These are phyloP conservation scores for Drosophila stalkeri DNA, from an alignment of 2,888 invertebrate genomes.

Conservation along the genomic window DNA sequence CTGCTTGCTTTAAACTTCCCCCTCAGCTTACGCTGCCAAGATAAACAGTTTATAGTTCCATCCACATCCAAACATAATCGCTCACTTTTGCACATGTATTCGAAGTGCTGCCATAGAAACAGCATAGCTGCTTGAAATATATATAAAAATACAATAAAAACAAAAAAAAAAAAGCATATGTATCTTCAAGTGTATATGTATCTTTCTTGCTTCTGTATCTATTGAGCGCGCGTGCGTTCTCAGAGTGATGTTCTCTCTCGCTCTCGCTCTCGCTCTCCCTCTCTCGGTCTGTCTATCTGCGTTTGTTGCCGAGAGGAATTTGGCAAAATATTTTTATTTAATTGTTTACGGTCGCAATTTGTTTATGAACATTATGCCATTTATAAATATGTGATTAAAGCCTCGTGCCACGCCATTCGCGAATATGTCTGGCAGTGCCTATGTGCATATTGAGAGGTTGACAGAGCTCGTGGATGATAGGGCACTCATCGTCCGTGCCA, in stretches of 20 bases:
- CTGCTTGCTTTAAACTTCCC: not conserved
- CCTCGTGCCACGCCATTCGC: slow-evolving; percentile 6
- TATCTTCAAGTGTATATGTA: slow-evolving; percentile 53
- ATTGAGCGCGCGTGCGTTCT: slow-evolving; percentile 69
- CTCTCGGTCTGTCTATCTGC: not conserved
- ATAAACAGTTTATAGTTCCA: slow-evolving; percentile 21
- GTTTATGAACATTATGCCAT: slow-evolving; percentile 46
- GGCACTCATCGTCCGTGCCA: slow-evolving; percentile 21
- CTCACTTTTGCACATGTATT: not conserved
- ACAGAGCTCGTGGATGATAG: slow-evolving; percentile 13
- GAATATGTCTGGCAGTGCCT: not conserved
- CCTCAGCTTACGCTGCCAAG: slow-evolving; percentile 15
- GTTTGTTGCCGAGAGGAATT: slow-evolving; percentile 17
- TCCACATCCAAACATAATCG: slow-evolving; percentile 7
- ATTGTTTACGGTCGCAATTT: slow-evolving; percentile 49
- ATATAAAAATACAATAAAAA: slow-evolving; percentile 22
- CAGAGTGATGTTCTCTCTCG: slow-evolving; percentile 13
- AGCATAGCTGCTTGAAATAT: slow-evolving; percentile 36
- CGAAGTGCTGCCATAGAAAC: slow-evolving; percentile 27
- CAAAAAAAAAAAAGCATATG: slow-evolving; percentile 35
- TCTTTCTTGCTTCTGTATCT: slow-evolving; percentile 51
- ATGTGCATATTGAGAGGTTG: not conserved
- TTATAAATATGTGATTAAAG: slow-evolving; percentile 43
- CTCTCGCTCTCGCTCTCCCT: not conserved
- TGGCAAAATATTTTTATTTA: slow-evolving; percentile 39